These are phyloP conservation scores for Alca torda DNA, from an alignment of 2,797 vertebrate genomes.

Conservation along the genomic window DNA sequence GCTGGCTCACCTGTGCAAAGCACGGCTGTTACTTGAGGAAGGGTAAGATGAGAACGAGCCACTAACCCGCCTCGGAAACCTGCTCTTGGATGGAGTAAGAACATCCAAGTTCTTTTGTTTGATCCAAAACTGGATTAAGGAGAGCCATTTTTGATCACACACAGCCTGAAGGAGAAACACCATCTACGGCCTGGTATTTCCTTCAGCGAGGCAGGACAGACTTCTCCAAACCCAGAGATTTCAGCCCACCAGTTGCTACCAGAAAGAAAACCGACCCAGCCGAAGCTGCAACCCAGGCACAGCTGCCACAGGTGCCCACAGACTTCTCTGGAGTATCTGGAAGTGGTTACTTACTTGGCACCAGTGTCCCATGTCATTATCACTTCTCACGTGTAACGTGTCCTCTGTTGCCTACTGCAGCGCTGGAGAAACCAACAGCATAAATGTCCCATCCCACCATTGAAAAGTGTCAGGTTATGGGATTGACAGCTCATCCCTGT, in stretches of 20 bases:
- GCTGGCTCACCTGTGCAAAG: neutral
- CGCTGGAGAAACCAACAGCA: neutral
- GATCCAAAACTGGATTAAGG: neutral
- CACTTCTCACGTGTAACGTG: rapidly evolving
- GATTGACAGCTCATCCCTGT: rapidly evolving
- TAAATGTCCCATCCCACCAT: rapidly evolving
- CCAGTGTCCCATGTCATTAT: rapidly evolving
- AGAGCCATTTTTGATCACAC: neutral
- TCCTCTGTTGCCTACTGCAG: neutral
- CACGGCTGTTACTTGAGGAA: neutral
- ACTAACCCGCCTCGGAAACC: neutral
- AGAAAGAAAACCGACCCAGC: rapidly evolving
- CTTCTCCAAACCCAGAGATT: neutral
- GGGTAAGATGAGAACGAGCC: neutral
- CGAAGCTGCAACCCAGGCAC: neutral
- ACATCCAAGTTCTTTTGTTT: neutral
- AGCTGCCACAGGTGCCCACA: neutral
- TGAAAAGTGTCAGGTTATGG: rapidly evolving
- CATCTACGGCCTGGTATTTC: neutral
- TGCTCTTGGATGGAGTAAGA: neutral
- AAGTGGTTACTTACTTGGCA: rapidly evolving
- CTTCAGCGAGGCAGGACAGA: neutral
- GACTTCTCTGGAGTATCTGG: neutral
- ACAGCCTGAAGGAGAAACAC: neutral
- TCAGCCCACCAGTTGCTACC: neutral